Evolutionary conservation across 2,888 invertebrate genomes (phyloP).

Genomic region (Sphecodes monilicornis): DNA sequence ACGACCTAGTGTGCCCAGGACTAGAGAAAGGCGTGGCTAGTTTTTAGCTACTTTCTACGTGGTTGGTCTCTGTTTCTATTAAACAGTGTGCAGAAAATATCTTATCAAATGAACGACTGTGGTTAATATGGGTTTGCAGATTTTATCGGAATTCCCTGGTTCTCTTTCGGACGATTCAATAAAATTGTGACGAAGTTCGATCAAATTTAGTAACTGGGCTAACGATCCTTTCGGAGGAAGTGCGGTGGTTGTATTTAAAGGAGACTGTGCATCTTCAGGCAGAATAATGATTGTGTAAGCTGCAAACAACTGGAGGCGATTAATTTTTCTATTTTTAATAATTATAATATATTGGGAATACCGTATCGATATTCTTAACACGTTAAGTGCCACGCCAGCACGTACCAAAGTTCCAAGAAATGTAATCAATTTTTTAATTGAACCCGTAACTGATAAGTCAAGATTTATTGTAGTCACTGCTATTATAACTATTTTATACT

Average conservation of each 20-base stretch:
- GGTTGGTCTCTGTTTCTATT: neutral
- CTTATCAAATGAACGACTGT: neutral
- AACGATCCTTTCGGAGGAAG: neutral
- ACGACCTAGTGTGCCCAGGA: no score
- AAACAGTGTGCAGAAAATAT: neutral
- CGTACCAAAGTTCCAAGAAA: no score
- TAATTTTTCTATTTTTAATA: no score
- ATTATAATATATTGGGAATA: no score
- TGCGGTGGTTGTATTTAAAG: neutral
- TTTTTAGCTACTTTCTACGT: no score
- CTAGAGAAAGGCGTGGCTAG: neutral
- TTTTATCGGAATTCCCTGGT: neutral
- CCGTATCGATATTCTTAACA: no score
- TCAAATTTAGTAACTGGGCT: neutral
- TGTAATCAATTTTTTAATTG: no score
- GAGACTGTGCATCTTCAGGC: neutral
- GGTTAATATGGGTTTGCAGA: neutral
- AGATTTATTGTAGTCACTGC: no score
- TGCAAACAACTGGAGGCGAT: no score
- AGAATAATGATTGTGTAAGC: neutral
- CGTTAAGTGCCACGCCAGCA: no score
- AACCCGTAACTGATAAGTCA: no score
- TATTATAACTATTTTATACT: no score
- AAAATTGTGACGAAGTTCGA: neutral
- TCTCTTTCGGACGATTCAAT: neutral